A percentile compares a stretch with the other conserved stretches of the same genome.
Conservation (phyloP, 2,113 vertebrate genomes). For the Thamnaconus septentrionalis region DNA sequence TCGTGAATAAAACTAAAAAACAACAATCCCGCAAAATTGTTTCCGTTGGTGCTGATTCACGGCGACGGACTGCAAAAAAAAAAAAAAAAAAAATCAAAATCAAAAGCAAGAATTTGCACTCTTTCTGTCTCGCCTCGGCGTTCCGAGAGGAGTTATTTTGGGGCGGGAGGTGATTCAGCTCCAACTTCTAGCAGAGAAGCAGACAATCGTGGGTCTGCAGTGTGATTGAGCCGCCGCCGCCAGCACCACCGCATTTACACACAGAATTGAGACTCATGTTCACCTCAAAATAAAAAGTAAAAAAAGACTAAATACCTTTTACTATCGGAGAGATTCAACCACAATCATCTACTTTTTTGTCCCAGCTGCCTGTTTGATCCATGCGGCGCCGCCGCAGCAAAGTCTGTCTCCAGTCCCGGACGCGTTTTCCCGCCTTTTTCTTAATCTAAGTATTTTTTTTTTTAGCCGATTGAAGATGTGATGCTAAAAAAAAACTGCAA, state of each 20-base stretch:
- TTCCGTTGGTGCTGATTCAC: too few species aligned
- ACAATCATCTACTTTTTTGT: conserved; percentile 14
- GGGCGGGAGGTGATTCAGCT: background rate
- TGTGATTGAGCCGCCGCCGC: conserved; percentile 29
- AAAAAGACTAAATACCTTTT: conserved; percentile 16
- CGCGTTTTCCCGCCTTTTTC: background rate
- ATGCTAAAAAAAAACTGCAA: too few species aligned
- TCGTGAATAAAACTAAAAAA: background rate
- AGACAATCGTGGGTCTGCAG: conserved; percentile 22
- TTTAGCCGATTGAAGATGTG: too few species aligned
- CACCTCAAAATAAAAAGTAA: conserved; percentile 18
- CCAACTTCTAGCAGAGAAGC: conserved; percentile 16
- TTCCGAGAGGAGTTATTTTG: conserved; percentile 8
- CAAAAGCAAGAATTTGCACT: too few species aligned
- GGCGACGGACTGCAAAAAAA: background rate
- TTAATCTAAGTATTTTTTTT: too few species aligned
- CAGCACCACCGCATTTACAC: conserved; percentile 16
- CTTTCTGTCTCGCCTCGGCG: conserved; percentile 7
- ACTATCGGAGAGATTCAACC: background rate
- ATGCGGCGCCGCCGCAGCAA: background rate
- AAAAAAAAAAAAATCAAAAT: too few species aligned
- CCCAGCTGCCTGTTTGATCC: conserved; percentile 44
- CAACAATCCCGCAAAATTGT: too few species aligned
- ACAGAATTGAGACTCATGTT: conserved; percentile 38
- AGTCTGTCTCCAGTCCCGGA: conserved; percentile 2